Evolutionary conservation across 1,140 invertebrate genomes (phyloP).

Genomic region (Diuraphis noxia): DNA sequence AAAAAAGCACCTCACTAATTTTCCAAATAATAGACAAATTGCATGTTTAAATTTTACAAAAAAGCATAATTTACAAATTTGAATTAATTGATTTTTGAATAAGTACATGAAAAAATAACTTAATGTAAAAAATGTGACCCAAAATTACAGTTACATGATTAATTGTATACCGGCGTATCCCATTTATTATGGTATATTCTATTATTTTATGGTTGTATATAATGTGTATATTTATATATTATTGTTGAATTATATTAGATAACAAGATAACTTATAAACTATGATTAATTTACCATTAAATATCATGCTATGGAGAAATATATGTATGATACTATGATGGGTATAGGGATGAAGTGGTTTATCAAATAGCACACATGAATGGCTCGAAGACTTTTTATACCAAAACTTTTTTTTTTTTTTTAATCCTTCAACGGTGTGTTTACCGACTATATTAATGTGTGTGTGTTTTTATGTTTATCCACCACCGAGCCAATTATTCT

Average conservation of each 20-base stretch:
- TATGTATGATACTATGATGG: background rate
- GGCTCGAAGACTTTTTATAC: background rate
- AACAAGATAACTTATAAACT: background rate
- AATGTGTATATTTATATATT: background rate
- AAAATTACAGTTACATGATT: background rate
- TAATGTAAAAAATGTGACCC: background rate
- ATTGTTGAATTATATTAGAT: too few relatives aligned
- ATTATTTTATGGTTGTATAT: too few relatives aligned
- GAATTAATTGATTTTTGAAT: background rate
- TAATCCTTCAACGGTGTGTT: constrained; percentile 50
- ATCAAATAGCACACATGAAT: constrained; percentile 8
- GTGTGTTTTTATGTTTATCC: constrained; percentile 5
- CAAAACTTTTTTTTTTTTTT: background rate
- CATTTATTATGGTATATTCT: too few relatives aligned
- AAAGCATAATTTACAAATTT: background rate
- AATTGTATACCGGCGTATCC: too few relatives aligned
- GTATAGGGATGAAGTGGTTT: background rate
- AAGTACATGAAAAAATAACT: background rate
- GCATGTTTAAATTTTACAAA: background rate
- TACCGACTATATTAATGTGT: constrained; percentile 16
- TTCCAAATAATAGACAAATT: background rate
- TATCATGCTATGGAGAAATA: background rate
- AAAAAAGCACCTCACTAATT: background rate
- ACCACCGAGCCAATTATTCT: constrained; percentile 46
- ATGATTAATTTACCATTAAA: background rate